These are phyloP conservation scores for Mystacornis crossleyi DNA, from an alignment of 2,113 vertebrate genomes.

Conservation along the genomic window DNA sequence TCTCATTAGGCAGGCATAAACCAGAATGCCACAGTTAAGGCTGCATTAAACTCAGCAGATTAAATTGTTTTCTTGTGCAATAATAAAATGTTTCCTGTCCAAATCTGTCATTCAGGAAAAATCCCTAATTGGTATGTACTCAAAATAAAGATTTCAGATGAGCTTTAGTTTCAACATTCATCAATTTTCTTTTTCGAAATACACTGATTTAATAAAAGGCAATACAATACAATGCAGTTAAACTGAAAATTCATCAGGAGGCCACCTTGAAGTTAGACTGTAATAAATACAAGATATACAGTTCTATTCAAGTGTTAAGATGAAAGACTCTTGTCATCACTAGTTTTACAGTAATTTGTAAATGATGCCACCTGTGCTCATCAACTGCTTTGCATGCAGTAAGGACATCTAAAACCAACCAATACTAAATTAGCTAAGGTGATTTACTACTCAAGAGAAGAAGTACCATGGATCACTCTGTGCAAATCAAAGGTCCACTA, in stretches of 20 bases:
- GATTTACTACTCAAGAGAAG: not conserved
- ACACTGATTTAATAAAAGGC: not conserved
- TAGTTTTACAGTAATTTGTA: not conserved
- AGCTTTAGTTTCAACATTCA: not conserved
- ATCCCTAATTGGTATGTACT: not conserved
- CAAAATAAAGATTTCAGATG: not conserved
- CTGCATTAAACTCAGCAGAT: not conserved
- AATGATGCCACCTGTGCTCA: not conserved
- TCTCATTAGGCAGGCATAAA: slow-evolving; percentile 1
- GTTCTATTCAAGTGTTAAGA: not conserved
- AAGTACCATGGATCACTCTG: not conserved
- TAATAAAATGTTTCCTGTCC: not conserved
- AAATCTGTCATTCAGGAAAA: not conserved
- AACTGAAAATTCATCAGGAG: not conserved
- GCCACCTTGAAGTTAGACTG: not conserved
- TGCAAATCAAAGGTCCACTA: not conserved
- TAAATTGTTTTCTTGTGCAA: not conserved
- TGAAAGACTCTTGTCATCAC: not conserved
- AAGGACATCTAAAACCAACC: not conserved
- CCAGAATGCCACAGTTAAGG: not conserved
- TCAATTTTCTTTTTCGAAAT: not conserved
- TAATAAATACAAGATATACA: not conserved
- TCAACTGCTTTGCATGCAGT: not conserved
- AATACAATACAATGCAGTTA: not conserved
- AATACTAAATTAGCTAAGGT: not conserved